Evolutionary conservation across 2,113 vertebrate species (phyloP).

Genomic region (Callocephalon fimbriatum): DNA sequence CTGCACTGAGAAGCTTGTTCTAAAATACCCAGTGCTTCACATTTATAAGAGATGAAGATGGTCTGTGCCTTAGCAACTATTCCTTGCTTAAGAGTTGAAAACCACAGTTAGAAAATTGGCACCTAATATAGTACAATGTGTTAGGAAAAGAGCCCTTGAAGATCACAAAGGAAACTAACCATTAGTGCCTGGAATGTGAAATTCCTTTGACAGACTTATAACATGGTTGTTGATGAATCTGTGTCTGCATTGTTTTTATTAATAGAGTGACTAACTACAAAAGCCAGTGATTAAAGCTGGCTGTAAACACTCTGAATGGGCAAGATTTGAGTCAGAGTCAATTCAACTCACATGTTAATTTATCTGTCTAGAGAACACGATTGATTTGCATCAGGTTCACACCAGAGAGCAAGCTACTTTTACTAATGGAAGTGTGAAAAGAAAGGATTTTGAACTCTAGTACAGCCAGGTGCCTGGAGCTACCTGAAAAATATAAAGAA

Average conservation of each 20-base stretch:
- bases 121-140: background rate
- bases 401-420: background rate
- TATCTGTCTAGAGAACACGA: background rate
- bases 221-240: background rate
- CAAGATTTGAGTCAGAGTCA: background rate
- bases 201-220: background rate
- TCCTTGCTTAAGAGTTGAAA: background rate
- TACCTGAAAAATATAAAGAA: background rate
- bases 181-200: constrained; percentile 12
- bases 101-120: background rate
- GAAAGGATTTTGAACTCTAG: background rate
- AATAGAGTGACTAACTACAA: constrained; percentile 20
- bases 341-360: background rate
- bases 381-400: constrained; percentile 16
- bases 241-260: background rate
- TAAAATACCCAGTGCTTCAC: background rate
- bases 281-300: constrained; percentile 10
- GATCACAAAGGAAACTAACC: constrained; percentile 26
- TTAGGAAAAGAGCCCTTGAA: background rate
- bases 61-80: constrained; percentile 23
- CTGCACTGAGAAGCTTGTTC: background rate
- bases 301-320: background rate
- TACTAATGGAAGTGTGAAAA: background rate
- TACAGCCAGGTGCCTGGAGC: background rate
- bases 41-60: background rate